Conservation (phyloP, 2,888 invertebrate species). For the Scaptomyza polygonia region DNA sequence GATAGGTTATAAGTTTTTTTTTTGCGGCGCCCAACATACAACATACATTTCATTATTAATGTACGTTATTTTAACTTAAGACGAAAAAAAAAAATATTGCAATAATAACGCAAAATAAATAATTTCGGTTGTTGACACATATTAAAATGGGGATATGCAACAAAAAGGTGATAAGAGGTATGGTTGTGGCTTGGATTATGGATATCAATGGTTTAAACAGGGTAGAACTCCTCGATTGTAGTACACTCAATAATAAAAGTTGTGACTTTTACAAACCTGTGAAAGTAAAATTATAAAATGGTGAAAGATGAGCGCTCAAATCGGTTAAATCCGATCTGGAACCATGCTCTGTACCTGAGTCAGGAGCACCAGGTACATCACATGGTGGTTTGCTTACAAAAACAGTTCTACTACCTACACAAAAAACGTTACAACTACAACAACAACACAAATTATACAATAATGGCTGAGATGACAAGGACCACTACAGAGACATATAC, state of each 20-base stretch:
- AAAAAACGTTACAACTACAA: slow-evolving; percentile 13
- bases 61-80: slow-evolving; percentile 23
- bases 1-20: neutral
- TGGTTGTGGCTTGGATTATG: neutral
- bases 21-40: slow-evolving; percentile 29
- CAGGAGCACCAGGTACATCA: slow-evolving; percentile 10
- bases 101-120: slow-evolving; percentile 14
- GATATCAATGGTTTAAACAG: slow-evolving; percentile 2
- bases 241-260: neutral
- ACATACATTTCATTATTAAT: slow-evolving; percentile 14
- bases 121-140: slow-evolving; percentile 10
- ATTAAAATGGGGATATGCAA: neutral
- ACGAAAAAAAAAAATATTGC: neutral
- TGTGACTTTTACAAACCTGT: neutral
- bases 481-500: neutral
- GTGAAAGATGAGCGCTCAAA: slow-evolving; percentile 14
- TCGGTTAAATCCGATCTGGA: slow-evolving; percentile 20
- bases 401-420: slow-evolving; percentile 8
- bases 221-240: neutral
- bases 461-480: slow-evolving; percentile 14
- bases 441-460: neutral
- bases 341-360: slow-evolving; percentile 20
- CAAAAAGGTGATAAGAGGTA: neutral
- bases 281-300: neutral
- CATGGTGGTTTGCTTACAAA: slow-evolving; percentile 8